Base-by-base conservation (phyloP, 2,888 invertebrate species). In the Pomacea canaliculata region DNA sequence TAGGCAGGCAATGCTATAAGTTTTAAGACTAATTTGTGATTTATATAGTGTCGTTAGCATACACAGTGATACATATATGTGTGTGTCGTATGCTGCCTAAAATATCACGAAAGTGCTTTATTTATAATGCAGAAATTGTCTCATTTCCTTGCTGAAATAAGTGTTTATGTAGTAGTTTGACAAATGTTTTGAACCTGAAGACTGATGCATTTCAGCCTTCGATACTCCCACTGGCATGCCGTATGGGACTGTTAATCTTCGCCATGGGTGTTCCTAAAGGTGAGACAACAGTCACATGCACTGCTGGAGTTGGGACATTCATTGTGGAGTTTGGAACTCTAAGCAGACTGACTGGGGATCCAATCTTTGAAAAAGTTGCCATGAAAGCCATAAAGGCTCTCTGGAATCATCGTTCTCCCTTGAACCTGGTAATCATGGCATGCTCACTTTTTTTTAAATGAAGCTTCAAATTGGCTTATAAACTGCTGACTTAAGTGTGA, bases 251-350 rank as follows among this genome's bases (percentile, higher is more conserved):
- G 97, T 97, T 0, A 97, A 97, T 91, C 92, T 99, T 60, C 93
- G 94, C 73, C 93, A 95, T 88, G 99, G 99, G 99, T 19, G 96
- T 99, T 0, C 99, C 99, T 0, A 93, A 93, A 59, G 96, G 96
- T 13, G 99, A 99, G 92, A 99, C 99, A 0, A 95, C 97, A 62
- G 94, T 99, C 0, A 99, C 99, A 0, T 99, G 99, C 89, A 98
- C 99, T 0, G 99, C 99, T 19, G 98, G 99, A 1, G 96, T 99
- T 65, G 98, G 98, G 0, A 99, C 99, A 5, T 99, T 96, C 90
- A 94, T 99, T 63, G 92, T 99, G 23, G 99, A 99, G 91, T 99
- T 99, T 92, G 98, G 97, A 1, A 94, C 98, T 0, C 92, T 99
- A 12, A 97, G 97, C 85, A 93, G 97, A 79, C 93, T 99, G 0